Evolutionary conservation across 92 coral and sea anemone genomes (phyloP).

Genomic region (Umimayanthus kanabou): DNA sequence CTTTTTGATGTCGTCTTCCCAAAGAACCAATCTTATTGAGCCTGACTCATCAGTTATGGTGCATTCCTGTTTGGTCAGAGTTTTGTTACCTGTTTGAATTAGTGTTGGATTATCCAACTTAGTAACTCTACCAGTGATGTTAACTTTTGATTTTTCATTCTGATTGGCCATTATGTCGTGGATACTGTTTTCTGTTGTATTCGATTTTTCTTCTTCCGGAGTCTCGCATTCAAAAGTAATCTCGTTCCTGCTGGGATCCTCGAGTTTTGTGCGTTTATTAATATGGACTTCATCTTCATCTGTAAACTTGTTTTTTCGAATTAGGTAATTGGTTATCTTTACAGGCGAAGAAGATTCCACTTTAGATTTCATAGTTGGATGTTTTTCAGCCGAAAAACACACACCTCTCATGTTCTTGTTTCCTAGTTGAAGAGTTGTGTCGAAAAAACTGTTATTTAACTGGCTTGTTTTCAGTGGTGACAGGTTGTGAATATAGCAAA

Average conservation of each 20-base stretch:
- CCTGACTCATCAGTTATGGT: conserved; percentile 42
- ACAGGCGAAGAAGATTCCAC: conserved; percentile 23
- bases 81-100: conserved; percentile 41
- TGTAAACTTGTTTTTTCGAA: conserved; percentile 36
- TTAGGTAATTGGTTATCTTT: conserved; percentile 39
- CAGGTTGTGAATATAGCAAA: too few species aligned
- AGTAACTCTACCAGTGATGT: conserved; percentile 39
- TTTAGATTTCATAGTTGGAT: too few species aligned
- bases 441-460: too few species aligned
- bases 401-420: too few species aligned
- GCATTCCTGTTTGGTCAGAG: conserved; percentile 39
- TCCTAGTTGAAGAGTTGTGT: too few species aligned
- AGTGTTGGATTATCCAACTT: conserved; percentile 37
- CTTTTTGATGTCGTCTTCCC: conserved; percentile 34
- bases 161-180: conserved; percentile 28
- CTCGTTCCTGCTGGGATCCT: conserved; percentile 34
- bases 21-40: conserved; percentile 44
- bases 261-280: conserved; percentile 43
- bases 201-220: conserved; percentile 32
- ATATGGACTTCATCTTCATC: conserved; percentile 46
- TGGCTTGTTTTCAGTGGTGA: too few species aligned
- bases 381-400: too few species aligned
- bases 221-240: conserved; percentile 34
- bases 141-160: conserved; percentile 39
- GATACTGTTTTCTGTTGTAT: conserved; percentile 41